Conservation (phyloP, 2,888 invertebrate species). For the Pachycephus smyrnensis region DNA sequence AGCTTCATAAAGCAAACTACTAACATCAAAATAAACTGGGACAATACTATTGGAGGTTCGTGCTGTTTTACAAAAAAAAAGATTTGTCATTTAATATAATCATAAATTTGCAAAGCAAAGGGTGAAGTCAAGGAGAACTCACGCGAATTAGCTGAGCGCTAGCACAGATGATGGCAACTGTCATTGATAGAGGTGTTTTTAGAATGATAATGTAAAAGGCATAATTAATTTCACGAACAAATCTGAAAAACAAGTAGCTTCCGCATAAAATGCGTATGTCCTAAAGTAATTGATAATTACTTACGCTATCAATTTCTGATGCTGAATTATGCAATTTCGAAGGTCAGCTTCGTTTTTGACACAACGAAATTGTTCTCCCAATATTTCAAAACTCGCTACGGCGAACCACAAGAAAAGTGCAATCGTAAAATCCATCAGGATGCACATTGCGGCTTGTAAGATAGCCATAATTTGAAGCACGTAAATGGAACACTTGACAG, state of each 20-base stretch:
- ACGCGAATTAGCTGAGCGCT: not conserved
- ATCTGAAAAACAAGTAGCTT: conserved; percentile 30
- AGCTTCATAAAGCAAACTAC: conserved; percentile 42
- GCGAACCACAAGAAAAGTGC: conserved; percentile 50
- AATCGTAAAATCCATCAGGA: conserved; percentile 43
- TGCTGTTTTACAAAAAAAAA: conserved; percentile 26
- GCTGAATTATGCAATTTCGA: conserved; percentile 35
- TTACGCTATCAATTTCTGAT: conserved; percentile 45
- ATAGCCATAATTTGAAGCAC: conserved; percentile 40
- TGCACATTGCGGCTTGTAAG: conserved; percentile 40
- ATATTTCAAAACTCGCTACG: conserved; percentile 44
- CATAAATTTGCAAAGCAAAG: not conserved
- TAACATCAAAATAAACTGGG: conserved; percentile 43
- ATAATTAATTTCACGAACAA: conserved; percentile 33
- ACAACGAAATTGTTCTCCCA: conserved; percentile 31
- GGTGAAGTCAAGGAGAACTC: not conserved
- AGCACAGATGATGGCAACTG: not conserved
- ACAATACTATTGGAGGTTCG: conserved; percentile 35
- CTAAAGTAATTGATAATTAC: not conserved
- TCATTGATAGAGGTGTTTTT: conserved; percentile 32
- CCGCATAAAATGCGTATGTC: not conserved
- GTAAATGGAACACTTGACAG: conserved; percentile 37
- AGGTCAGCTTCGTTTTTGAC: conserved; percentile 27
- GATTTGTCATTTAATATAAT: not conserved
- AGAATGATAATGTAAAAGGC: conserved; percentile 43